Evolutionary conservation across 2,888 invertebrate species (phyloP).

Genomic region (Ecliptopera silaceata): DNA sequence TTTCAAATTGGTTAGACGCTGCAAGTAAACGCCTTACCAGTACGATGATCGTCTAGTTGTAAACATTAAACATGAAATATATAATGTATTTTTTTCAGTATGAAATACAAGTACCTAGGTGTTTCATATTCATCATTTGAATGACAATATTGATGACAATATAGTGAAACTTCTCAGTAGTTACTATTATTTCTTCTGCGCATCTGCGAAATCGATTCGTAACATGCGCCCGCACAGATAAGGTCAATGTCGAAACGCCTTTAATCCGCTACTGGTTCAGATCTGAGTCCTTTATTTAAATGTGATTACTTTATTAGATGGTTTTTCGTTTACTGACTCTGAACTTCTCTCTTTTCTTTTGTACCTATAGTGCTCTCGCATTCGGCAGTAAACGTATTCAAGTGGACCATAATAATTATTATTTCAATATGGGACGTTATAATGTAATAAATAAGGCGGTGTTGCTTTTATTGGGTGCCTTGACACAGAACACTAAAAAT

Average conservation of each 20-base stretch:
- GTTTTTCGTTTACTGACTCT: not conserved
- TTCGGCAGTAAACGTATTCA: too few species aligned
- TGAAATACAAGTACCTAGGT: too few species aligned
- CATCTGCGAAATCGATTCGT: slow-evolving; percentile 67
- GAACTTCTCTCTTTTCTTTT: too few species aligned
- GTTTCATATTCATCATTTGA: too few species aligned
- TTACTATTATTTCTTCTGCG: slow-evolving; percentile 12
- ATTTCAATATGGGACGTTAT: not conserved
- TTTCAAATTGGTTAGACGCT: not conserved
- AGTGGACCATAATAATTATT: too few species aligned
- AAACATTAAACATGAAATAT: too few species aligned
- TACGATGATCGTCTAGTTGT: too few species aligned
- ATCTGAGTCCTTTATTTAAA: slow-evolving; percentile 36
- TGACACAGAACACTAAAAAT: slow-evolving; percentile 15
- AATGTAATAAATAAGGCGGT: not conserved
- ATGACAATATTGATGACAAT: not conserved
- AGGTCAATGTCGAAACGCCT: slow-evolving; percentile 78
- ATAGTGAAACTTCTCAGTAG: slow-evolving; percentile 7
- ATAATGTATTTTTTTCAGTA: too few species aligned
- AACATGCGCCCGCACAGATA: slow-evolving; percentile 68
- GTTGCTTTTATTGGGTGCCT: not conserved
- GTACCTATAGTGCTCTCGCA: too few species aligned
- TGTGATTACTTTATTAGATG: slow-evolving; percentile 7
- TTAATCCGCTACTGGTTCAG: slow-evolving; percentile 72
- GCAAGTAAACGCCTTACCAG: not conserved